A percentile compares a stretch with the other conserved stretches of the same genome.
Evolutionary conservation across 2,113 vertebrate genomes (phyloP).

Genomic region (Cyprichromis sp.): DNA sequence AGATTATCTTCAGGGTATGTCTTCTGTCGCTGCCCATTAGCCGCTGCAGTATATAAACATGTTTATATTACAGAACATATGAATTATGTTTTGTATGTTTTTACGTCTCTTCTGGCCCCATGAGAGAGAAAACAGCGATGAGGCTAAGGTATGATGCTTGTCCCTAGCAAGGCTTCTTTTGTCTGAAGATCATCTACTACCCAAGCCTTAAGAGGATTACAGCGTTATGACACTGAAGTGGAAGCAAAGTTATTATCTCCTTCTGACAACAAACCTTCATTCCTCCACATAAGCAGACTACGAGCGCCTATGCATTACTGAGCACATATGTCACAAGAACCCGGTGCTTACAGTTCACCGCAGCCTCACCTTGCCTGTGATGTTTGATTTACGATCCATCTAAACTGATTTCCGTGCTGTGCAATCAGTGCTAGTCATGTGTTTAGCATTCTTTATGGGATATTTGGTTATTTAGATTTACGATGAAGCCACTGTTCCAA

Average conservation of each 20-base stretch:
- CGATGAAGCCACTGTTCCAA: neutral
- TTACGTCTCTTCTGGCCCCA: neutral
- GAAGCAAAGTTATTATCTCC: constrained; percentile 29
- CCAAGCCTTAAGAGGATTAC: constrained; percentile 60
- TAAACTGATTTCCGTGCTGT: neutral
- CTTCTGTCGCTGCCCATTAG: neutral
- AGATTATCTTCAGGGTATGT: neutral
- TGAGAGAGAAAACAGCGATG: neutral
- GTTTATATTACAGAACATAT: neutral
- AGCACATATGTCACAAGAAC: neutral
- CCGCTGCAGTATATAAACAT: neutral
- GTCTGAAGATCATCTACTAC: constrained; percentile 53
- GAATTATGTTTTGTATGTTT: neutral
- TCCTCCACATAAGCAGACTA: neutral
- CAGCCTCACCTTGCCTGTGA: neutral
- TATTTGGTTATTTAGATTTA: constrained; percentile 4
- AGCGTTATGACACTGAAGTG: constrained; percentile 50
- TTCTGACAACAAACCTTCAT: neutral
- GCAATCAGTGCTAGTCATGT: neutral
- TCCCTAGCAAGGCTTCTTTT: constrained; percentile 21
- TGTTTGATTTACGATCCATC: neutral
- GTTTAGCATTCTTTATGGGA: neutral
- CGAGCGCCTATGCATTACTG: neutral
- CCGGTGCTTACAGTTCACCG: neutral
- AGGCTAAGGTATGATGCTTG: neutral